phyloP scores from a whole-genome alignment of 2,113 vertebrate genomes.

The Carassius auratus region DNA sequence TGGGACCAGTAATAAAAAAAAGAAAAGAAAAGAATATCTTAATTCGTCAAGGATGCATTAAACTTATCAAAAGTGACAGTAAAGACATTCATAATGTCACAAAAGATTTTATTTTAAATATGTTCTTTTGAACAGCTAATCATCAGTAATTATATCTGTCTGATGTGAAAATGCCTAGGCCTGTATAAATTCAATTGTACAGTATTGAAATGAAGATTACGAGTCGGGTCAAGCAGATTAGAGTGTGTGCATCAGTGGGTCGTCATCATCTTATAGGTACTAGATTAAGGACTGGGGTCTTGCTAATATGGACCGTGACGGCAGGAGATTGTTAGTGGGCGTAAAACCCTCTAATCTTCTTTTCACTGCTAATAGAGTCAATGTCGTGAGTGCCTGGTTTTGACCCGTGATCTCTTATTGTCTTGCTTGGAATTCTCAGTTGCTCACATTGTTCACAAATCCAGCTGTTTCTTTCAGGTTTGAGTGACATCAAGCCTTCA shows the following conservation, averaged over 20 bases:
- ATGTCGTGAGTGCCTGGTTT: background rate
- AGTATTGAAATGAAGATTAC: background rate
- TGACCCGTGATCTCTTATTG: constrained; percentile 12
- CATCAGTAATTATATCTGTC: background rate
- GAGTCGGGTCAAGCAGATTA: background rate
- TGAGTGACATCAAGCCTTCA: constrained; percentile 15
- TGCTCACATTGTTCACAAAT: background rate
- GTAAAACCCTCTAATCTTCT: constrained; percentile 30
- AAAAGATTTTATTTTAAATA: background rate
- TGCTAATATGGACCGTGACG: background rate
- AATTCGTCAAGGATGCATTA: too few relatives aligned
- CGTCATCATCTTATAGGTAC: background rate
- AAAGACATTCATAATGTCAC: background rate
- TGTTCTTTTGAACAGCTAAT: background rate
- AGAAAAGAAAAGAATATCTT: too few relatives aligned
- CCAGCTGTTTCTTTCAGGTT: background rate
- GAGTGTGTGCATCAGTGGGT: background rate
- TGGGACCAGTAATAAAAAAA: background rate
- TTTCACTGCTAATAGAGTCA: background rate
- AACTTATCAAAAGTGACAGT: too few relatives aligned
- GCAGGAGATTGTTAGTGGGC: background rate
- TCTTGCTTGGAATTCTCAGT: background rate
- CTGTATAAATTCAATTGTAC: background rate
- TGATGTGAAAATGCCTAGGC: background rate
- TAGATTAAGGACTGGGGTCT: background rate